Evolutionary conservation across 2,797 vertebrate genomes (phyloP).

Genomic region (Artibeus jamaicensis): DNA sequence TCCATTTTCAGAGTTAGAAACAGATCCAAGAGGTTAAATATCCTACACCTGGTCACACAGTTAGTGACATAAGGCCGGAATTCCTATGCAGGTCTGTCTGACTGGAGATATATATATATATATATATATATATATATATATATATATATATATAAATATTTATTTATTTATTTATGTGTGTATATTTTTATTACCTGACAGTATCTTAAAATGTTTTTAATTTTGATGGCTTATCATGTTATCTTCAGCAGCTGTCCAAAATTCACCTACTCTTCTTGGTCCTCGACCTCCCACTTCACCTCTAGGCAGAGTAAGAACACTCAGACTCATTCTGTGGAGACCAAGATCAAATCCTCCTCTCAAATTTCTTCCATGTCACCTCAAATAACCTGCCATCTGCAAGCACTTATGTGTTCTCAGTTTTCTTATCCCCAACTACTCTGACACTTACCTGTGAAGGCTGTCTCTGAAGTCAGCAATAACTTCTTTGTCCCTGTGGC

Average conservation of each 20-base stretch:
- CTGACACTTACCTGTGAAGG: not conserved
- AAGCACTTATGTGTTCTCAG: not conserved
- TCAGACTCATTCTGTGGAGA: not conserved
- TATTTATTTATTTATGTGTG: too few relatives aligned
- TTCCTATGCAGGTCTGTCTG: not conserved
- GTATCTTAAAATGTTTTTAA: not conserved
- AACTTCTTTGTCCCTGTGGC: not conserved
- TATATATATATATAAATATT: too few relatives aligned
- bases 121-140: too few relatives aligned
- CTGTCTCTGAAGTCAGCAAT: not conserved
- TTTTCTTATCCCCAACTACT: not conserved
- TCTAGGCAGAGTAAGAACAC: not conserved
- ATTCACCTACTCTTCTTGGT: not conserved
- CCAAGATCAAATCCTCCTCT: not conserved
- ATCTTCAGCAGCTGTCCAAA: not conserved
- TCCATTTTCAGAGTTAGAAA: not conserved
- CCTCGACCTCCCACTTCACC: not conserved
- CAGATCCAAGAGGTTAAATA: not conserved
- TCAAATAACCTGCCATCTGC: not conserved
- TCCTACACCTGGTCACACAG: not conserved
- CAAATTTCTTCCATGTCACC: not conserved
- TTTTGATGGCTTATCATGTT: not conserved
- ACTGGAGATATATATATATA: not conserved
- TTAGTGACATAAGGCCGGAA: not conserved
- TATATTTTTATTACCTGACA: not conserved